A percentile compares a stretch with the other conserved stretches of the same genome.
Conservation (phyloP, 2,888 invertebrate genomes). For the Caenorhabditis sp. region DNA sequence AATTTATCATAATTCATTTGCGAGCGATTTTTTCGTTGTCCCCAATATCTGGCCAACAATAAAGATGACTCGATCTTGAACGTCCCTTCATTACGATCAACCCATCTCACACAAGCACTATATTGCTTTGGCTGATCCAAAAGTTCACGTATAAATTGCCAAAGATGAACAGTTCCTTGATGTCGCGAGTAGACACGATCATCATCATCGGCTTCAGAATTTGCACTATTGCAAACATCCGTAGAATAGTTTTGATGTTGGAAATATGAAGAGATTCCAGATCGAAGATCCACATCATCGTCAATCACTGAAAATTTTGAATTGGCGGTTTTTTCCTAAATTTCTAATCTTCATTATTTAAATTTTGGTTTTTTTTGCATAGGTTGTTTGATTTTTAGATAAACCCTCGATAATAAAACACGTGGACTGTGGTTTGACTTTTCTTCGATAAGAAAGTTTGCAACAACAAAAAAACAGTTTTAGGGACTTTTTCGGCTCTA, state of each 20-base stretch:
- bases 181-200: slow-evolving; percentile 46
- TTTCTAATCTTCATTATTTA: too few species aligned
- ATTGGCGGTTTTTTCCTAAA: too few species aligned
- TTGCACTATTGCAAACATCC: slow-evolving; percentile 10
- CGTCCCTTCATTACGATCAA: slow-evolving; percentile 86
- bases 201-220: slow-evolving; percentile 35
- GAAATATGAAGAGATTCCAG: slow-evolving; percentile 24
- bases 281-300: slow-evolving; percentile 50
- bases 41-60: slow-evolving; percentile 95
- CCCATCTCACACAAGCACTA: slow-evolving; percentile 94
- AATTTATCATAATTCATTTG: slow-evolving; percentile 99
- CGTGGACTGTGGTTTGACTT: too few species aligned
- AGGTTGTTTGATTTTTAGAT: neutral
- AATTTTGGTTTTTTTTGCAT: neutral
- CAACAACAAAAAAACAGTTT: too few species aligned
- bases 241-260: slow-evolving; percentile 21
- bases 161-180: slow-evolving; percentile 82
- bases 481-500: too few species aligned
- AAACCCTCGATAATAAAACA: neutral
- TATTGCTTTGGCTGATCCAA: slow-evolving; percentile 86
- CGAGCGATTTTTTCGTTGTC: slow-evolving; percentile 93
- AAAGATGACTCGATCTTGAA: slow-evolving; percentile 99
- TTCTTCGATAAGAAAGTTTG: too few species aligned
- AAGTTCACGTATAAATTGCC: slow-evolving; percentile 97
- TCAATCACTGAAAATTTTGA: slow-evolving; percentile 44